Percentiles rank a stretch among this genome's conserved stretches.
These are phyloP conservation scores for Bursaphelenchus okinawaensis DNA, from an alignment of 2,888 invertebrate species.

Conservation along the genomic window DNA sequence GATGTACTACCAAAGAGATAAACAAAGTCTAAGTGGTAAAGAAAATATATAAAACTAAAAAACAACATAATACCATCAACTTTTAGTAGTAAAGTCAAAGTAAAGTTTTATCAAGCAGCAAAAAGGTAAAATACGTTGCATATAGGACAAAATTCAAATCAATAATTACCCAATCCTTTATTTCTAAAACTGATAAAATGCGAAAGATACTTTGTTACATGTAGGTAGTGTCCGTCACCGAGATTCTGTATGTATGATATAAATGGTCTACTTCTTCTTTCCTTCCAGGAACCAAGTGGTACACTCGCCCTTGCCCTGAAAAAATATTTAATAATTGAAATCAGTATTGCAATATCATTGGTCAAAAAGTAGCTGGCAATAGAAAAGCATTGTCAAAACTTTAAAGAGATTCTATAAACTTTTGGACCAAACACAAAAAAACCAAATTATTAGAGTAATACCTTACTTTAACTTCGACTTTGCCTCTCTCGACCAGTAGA, in stretches of 20 bases:
- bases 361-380: conserved; percentile 13
- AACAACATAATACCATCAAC: too few relatives aligned
- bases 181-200: background rate
- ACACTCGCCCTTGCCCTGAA: conserved; percentile 51
- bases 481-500: conserved; percentile 42
- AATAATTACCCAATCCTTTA: background rate
- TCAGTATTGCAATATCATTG: background rate
- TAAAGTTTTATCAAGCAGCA: too few relatives aligned
- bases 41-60: too few relatives aligned
- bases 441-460: background rate
- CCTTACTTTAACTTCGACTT: conserved; percentile 48
- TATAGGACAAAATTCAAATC: too few relatives aligned
- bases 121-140: too few relatives aligned
- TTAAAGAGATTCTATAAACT: too few relatives aligned
- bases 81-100: too few relatives aligned
- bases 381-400: too few relatives aligned
- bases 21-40: too few relatives aligned
- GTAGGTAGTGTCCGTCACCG: background rate
- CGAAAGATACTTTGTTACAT: background rate
- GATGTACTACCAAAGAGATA: too few relatives aligned
- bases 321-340: background rate
- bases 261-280: conserved; percentile 18
- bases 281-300: conserved; percentile 47
- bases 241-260: too few relatives aligned
- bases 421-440: too few relatives aligned